Conservation (phyloP, 1,140 invertebrate genomes). For the Zaprionus inermis region DNA sequence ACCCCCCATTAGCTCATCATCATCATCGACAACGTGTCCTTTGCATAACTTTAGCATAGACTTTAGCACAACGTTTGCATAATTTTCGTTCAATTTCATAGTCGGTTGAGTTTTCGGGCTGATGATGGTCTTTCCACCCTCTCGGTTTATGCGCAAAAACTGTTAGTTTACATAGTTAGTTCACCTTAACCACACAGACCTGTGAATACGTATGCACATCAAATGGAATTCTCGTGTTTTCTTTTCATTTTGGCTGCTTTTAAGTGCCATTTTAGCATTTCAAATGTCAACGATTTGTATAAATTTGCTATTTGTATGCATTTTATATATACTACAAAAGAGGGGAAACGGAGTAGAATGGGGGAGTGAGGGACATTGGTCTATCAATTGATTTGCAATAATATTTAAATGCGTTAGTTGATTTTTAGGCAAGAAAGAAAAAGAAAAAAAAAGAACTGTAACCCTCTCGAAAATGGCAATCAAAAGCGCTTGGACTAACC, state of each 20-base stretch:
- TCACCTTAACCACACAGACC: slow-evolving; percentile 52
- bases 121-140: slow-evolving; percentile 69
- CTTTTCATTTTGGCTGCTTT: slow-evolving; percentile 83
- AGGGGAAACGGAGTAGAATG: not conserved
- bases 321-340: slow-evolving; percentile 66
- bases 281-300: slow-evolving; percentile 79
- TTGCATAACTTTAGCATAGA: slow-evolving; percentile 73
- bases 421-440: slow-evolving; percentile 36
- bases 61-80: slow-evolving; percentile 60
- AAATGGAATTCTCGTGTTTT: slow-evolving; percentile 82
- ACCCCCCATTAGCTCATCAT: slow-evolving; percentile 2
- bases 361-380: not conserved
- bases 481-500: slow-evolving; percentile 55
- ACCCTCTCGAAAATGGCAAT: slow-evolving; percentile 53
- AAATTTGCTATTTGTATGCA: slow-evolving; percentile 83
- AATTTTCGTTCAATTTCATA: slow-evolving; percentile 83
- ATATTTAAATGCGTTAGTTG: slow-evolving; percentile 78
- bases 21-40: slow-evolving; percentile 43
- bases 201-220: slow-evolving; percentile 53
- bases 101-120: slow-evolving; percentile 70
- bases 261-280: slow-evolving; percentile 83
- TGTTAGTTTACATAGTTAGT: slow-evolving; percentile 76
- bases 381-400: slow-evolving; percentile 80
- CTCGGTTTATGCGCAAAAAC: slow-evolving; percentile 48
- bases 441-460: slow-evolving; percentile 2